Base-by-base conservation (phyloP, 2,113 vertebrate species). In the Labrus mixtus region DNA sequence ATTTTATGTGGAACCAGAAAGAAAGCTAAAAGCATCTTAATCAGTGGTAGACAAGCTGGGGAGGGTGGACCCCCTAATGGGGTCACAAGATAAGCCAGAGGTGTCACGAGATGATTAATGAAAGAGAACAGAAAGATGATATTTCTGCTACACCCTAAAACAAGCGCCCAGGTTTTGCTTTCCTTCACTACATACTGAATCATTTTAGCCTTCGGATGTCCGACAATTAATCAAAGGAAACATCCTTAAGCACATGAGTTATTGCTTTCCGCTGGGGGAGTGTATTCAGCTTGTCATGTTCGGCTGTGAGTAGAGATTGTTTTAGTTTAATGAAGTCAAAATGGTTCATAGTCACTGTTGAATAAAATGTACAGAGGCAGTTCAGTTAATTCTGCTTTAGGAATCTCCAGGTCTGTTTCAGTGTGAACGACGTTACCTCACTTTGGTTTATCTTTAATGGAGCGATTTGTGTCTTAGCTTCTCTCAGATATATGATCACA, bases 151-250 rank as follows among this genome's bases (percentile, higher is more conserved):
- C 37, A 45, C 37, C 29, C 13, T 76, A 81, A 70, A 46, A 83
- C 76, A 33, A 8, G 55, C 43, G 60, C 73, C 77, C 63, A 65
- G 69, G 46, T 67, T 75, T 72, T 51, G 36, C 33, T 71, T 53
- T 69, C 58, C 56, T 10, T n/a, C 41, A 8, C 17, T 59, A 36
- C 62, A 62, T 50, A 25, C 19, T 67, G 78, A 84, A 50, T 88
- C 76, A 84, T 66, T 68, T 54, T 25, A 12, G 67, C 81, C 63
- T 73, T 15, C 10, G 19, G 70, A 69, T 81, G 37, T 73, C 43
- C 64, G 66, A 73, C 73, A 76, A 83, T 78, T 81, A 84, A 84
- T 82, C 58, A 82, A 69, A 76, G 63, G 45, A 78, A 81, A 78
- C 20, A 54, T 73, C 71, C 55, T 64, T 69, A 37, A 78, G 61